Evolutionary conservation across 2,888 invertebrate genomes (phyloP).

Genomic region (Spilosoma lubricipeda): DNA sequence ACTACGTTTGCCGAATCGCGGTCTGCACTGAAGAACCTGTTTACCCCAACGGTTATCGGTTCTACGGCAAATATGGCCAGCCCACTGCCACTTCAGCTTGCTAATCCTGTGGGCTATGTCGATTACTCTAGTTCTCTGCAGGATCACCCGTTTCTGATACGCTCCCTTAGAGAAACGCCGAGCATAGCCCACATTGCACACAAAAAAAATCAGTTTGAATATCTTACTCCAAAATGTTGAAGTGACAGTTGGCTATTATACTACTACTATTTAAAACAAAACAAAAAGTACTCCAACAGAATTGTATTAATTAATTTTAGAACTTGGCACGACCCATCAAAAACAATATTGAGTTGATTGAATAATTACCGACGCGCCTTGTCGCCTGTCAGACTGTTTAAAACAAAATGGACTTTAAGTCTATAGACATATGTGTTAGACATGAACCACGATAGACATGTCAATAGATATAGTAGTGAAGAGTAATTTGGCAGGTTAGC

Average conservation of each 20-base stretch:
- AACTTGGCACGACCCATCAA: neutral
- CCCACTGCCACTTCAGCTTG: too few relatives aligned
- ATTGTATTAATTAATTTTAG: slow-evolving; percentile 9
- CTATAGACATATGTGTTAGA: neutral
- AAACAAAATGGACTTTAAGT: neutral
- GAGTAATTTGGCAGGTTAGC: neutral
- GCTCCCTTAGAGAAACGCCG: too few relatives aligned
- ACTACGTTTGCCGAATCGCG: too few relatives aligned
- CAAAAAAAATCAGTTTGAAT: too few relatives aligned
- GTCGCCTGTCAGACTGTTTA: neutral
- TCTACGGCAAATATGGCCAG: too few relatives aligned
- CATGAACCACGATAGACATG: neutral
- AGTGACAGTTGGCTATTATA: neutral
- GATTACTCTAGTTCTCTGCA: too few relatives aligned
- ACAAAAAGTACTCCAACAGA: slow-evolving; percentile 1
- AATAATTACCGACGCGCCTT: slow-evolving; percentile 1
- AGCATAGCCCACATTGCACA: too few relatives aligned
- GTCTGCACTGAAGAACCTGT: too few relatives aligned
- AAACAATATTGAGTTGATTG: neutral
- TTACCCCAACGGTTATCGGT: too few relatives aligned
- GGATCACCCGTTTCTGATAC: too few relatives aligned
- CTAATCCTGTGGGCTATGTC: too few relatives aligned
- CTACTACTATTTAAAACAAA: neutral
- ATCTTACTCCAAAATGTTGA: neutral
- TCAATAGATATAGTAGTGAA: neutral